Conservation (phyloP, 1,140 invertebrate species). For the Nephotettix cincticeps region DNA sequence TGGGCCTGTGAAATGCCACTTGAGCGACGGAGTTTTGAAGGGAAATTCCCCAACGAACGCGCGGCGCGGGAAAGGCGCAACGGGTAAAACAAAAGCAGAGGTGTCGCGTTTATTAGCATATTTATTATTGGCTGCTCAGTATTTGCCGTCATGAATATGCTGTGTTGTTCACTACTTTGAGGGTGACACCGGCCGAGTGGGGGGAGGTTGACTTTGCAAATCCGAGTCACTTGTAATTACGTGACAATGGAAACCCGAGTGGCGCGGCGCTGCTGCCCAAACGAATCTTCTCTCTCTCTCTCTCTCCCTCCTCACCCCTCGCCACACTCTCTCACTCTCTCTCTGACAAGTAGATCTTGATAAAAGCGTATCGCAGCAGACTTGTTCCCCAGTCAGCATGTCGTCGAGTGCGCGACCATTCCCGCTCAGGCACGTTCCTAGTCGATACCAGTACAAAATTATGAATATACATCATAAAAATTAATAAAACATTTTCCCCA, state of each 20-base stretch:
- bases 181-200: neutral
- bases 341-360: conserved; percentile 3
- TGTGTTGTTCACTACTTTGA: conserved; percentile 9
- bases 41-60: too few relatives aligned
- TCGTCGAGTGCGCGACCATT: neutral
- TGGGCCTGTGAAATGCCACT: too few relatives aligned
- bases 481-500: too few relatives aligned
- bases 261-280: neutral
- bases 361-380: conserved; percentile 5
- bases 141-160: conserved; percentile 12
- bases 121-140: conserved; percentile 12
- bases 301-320: too few relatives aligned
- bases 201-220: conserved; percentile 2
- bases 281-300: neutral
- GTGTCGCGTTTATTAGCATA: neutral
- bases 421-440: too few relatives aligned
- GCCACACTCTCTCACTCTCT: too few relatives aligned
- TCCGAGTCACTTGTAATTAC: conserved; percentile 3
- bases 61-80: too few relatives aligned
- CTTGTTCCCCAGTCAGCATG: neutral
- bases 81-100: too few relatives aligned
- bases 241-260: neutral
- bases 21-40: too few relatives aligned
- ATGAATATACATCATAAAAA: too few relatives aligned
- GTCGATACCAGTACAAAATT: too few relatives aligned